These are phyloP conservation scores for Trachemys scripta DNA, from an alignment of 2,113 vertebrate species.

Conservation along the genomic window DNA sequence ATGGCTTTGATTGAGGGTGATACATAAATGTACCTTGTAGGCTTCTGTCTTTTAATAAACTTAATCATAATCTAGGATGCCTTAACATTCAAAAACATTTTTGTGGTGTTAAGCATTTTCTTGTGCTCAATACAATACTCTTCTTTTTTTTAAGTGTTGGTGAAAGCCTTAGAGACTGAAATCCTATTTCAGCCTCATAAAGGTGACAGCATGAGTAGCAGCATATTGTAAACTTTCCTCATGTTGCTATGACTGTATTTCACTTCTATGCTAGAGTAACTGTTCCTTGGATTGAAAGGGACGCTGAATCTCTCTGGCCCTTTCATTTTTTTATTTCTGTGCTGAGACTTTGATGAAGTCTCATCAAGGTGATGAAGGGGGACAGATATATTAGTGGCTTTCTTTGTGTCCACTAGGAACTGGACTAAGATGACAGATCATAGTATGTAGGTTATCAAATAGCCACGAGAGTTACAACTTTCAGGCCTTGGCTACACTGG, in stretches of 20 bases:
- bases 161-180: fast-evolving
- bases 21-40: neutral
- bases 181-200: fast-evolving
- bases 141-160: fast-evolving
- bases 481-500: neutral
- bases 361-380: fast-evolving
- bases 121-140: fast-evolving
- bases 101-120: neutral
- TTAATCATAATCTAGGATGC: neutral
- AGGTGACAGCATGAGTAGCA: fast-evolving
- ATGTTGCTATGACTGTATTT: fast-evolving
- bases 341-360: neutral
- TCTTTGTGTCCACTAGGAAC: fast-evolving
- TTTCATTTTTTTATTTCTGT: neutral
- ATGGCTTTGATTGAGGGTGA: neutral
- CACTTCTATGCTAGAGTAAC: fast-evolving
- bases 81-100: neutral
- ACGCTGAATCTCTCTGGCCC: fast-evolving
- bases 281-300: fast-evolving
- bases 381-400: fast-evolving
- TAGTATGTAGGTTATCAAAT: fast-evolving
- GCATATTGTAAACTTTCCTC: fast-evolving
- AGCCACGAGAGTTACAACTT: neutral
- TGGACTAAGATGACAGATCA: fast-evolving
- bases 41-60: neutral